Percentiles rank a stretch among this genome's conserved stretches.
Evolutionary conservation across 2,888 invertebrate species (phyloP).

Genomic region (Hymenopus coronatus): DNA sequence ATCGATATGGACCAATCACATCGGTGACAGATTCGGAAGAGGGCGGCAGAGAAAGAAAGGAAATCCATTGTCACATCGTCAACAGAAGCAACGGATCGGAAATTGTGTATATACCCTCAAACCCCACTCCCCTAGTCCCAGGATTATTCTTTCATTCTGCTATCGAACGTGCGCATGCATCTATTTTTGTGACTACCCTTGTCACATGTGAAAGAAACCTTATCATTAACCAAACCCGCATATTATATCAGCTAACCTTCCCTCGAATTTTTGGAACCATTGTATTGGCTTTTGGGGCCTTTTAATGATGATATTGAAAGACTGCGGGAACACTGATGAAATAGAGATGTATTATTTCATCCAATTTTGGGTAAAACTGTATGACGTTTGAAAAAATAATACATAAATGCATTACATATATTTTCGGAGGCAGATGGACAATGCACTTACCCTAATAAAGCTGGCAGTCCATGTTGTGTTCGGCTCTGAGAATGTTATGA

Average conservation of each 20-base stretch:
- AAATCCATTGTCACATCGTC: conserved; percentile 27
- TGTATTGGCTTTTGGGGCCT: neutral
- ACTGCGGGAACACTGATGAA: neutral
- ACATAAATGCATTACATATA: no score
- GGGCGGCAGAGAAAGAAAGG: neutral
- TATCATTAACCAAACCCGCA: conserved; percentile 17
- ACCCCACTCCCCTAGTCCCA: conserved; percentile 38
- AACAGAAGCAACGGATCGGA: conserved; percentile 20
- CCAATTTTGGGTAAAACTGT: neutral
- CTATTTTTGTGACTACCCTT: neutral
- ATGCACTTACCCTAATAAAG: no score
- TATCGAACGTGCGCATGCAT: conserved; percentile 6
- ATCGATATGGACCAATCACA: conserved; percentile 16
- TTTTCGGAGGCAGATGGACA: no score
- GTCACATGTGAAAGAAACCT: neutral
- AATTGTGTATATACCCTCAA: neutral
- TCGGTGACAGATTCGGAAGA: neutral
- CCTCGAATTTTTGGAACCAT: neutral
- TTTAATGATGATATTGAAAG: neutral
- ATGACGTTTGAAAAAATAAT: neutral
- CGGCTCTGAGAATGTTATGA: no score
- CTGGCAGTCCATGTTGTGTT: no score
- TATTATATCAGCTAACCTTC: neutral
- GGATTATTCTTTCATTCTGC: conserved; percentile 13
- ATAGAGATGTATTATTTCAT: neutral